Percentiles rank a stretch among this genome's conserved stretches.
Evolutionary conservation across 1,140 invertebrate species (phyloP).

Genomic region (Pollicipes pollicipes): DNA sequence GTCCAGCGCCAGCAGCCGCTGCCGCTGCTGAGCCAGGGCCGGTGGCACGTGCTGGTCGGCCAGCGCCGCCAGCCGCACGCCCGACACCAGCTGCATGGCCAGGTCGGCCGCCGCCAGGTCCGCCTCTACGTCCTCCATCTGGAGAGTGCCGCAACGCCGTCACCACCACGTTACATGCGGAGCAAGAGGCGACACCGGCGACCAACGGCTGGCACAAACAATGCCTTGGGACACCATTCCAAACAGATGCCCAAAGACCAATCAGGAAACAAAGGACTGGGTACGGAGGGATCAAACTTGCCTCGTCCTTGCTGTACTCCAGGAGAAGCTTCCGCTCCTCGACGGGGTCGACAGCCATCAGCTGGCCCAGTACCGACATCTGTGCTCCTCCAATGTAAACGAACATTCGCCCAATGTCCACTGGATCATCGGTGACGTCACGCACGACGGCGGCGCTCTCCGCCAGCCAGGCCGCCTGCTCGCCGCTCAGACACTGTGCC

Average conservation of each 20-base stretch:
- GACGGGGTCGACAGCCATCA: conserved; percentile 47
- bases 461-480: conserved; percentile 8
- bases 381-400: conserved; percentile 25
- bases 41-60: background rate
- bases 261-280: no score
- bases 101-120: conserved; percentile 9
- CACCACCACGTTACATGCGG: no score
- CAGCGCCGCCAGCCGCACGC: background rate
- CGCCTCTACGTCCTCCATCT: conserved; percentile 15
- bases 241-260: no score
- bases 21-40: background rate
- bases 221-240: no score
- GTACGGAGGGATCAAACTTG: no score
- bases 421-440: background rate
- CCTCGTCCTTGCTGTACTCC: conserved; percentile 43
- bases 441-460: conserved; percentile 20
- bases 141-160: no score
- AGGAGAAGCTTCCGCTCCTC: conserved; percentile 48
- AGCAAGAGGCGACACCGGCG: no score
- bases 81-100: background rate
- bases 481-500: conserved; percentile 3
- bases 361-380: conserved; percentile 26
- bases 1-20: background rate
- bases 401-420: background rate
- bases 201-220: no score